These are phyloP conservation scores for Pristionchus japonicus DNA, from an alignment of 2,888 invertebrate species.

Conservation along the genomic window DNA sequence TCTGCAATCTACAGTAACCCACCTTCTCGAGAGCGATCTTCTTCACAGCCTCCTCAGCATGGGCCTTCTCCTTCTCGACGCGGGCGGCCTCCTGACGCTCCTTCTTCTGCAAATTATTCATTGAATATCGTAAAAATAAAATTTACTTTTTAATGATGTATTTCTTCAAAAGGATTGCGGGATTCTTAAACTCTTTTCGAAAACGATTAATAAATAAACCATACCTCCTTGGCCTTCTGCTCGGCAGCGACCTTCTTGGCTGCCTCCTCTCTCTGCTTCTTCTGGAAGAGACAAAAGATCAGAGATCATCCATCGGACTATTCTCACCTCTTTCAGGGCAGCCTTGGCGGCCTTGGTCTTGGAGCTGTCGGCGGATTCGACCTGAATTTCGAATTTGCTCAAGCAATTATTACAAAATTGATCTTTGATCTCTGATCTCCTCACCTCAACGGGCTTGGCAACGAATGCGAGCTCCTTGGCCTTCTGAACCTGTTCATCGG, in stretches of 20 bases:
- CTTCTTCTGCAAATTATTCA: constrained; percentile 38
- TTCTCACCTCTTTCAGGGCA: not conserved
- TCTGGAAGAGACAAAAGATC: constrained; percentile 2
- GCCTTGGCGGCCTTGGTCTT: constrained; percentile 53
- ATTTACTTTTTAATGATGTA: not conserved
- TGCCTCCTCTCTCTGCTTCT: constrained; percentile 44
- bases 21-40: constrained; percentile 23
- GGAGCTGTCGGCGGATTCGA: not conserved
- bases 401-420: no score
- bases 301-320: not conserved
- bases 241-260: constrained; percentile 38
- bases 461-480: constrained; percentile 15
- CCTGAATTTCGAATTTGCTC: no score
- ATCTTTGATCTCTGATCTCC: constrained; percentile 1
- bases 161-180: no score
- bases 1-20: not conserved
- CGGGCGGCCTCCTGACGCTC: constrained; percentile 45
- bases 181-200: no score
- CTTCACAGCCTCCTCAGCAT: constrained; percentile 50
- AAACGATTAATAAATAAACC: not conserved
- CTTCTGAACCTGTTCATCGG: constrained; percentile 11
- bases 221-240: constrained; percentile 45
- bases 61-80: constrained; percentile 50
- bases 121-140: not conserved
- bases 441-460: not conserved